A percentile compares a stretch with the other conserved stretches of the same genome.
phyloP scores from a whole-genome alignment of 2,113 vertebrate genomes.

The Hyaena hyaena region DNA sequence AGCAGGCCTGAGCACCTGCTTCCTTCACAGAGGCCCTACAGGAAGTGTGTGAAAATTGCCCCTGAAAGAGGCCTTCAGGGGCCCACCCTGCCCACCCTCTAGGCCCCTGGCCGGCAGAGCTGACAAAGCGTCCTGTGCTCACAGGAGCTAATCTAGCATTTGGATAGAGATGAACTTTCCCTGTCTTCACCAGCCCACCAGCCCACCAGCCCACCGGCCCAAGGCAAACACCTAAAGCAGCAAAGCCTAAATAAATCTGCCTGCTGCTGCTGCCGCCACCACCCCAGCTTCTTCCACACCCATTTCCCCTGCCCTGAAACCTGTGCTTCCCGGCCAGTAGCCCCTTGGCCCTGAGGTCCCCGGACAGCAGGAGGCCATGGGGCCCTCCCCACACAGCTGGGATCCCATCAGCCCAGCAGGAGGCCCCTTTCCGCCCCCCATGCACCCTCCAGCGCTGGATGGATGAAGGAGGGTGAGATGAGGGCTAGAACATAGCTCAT shows the following conservation, averaged over 20 bases:
- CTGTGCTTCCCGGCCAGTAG: background rate
- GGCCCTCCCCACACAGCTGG: background rate
- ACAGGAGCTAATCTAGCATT: constrained; percentile 45
- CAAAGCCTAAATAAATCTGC: constrained; percentile 52
- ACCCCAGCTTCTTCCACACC: background rate
- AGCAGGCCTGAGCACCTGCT: background rate
- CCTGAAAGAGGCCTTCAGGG: background rate
- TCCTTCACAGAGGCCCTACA: background rate
- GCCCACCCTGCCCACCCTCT: background rate
- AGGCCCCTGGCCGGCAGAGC: background rate
- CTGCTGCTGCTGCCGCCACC: background rate
- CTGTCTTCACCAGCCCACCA: background rate
- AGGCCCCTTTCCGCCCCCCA: background rate
- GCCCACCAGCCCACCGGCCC: background rate
- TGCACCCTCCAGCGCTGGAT: background rate
- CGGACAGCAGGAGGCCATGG: background rate
- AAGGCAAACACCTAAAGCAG: constrained; percentile 57
- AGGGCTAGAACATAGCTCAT: background rate
- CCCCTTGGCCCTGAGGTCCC: background rate
- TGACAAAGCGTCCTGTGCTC: background rate
- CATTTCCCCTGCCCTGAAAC: background rate
- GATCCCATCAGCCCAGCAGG: background rate
- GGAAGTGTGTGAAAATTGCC: no score
- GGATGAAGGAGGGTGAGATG: background rate
- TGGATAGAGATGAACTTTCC: constrained; percentile 42